These are phyloP conservation scores for Anoplius nigerrimus DNA, from an alignment of 2,888 invertebrate species.

Conservation along the genomic window DNA sequence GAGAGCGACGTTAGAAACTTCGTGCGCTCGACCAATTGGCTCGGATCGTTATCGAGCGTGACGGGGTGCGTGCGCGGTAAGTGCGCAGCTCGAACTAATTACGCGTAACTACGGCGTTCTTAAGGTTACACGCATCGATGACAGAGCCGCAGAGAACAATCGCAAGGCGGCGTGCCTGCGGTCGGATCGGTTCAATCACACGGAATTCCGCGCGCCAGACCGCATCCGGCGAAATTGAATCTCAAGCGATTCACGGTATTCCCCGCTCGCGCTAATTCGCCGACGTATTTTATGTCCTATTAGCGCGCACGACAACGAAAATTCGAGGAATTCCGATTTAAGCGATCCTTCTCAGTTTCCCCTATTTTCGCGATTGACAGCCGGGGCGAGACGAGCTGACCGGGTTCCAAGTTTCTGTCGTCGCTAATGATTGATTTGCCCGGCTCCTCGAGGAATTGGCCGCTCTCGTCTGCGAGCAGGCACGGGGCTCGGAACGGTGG, in stretches of 20 bases:
- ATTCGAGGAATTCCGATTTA: too few relatives aligned
- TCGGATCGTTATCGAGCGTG: not conserved
- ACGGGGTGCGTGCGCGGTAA: not conserved
- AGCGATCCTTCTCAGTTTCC: too few relatives aligned
- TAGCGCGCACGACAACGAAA: too few relatives aligned
- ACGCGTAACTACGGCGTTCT: slow-evolving; percentile 29
- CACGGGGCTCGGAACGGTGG: too few relatives aligned
- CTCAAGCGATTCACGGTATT: not conserved
- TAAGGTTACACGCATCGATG: slow-evolving; percentile 30
- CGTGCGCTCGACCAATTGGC: not conserved
- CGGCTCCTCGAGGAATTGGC: too few relatives aligned
- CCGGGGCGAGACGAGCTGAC: too few relatives aligned
- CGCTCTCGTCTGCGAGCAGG: too few relatives aligned
- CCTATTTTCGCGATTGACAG: too few relatives aligned
- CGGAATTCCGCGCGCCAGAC: slow-evolving; percentile 45
- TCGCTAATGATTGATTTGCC: too few relatives aligned
- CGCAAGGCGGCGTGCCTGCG: slow-evolving; percentile 52
- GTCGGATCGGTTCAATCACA: slow-evolving; percentile 47
- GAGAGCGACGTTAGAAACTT: not conserved
- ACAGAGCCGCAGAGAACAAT: slow-evolving; percentile 47
- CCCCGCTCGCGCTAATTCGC: not conserved
- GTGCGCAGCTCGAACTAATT: slow-evolving; percentile 42
- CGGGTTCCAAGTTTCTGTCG: too few relatives aligned
- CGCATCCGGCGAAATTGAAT: slow-evolving; percentile 32
- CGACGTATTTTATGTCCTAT: not conserved